Percentiles rank a stretch among this genome's conserved stretches.
These are phyloP conservation scores for Stramonita haemastoma DNA, from an alignment of 2,888 invertebrate species.

Conservation along the genomic window DNA sequence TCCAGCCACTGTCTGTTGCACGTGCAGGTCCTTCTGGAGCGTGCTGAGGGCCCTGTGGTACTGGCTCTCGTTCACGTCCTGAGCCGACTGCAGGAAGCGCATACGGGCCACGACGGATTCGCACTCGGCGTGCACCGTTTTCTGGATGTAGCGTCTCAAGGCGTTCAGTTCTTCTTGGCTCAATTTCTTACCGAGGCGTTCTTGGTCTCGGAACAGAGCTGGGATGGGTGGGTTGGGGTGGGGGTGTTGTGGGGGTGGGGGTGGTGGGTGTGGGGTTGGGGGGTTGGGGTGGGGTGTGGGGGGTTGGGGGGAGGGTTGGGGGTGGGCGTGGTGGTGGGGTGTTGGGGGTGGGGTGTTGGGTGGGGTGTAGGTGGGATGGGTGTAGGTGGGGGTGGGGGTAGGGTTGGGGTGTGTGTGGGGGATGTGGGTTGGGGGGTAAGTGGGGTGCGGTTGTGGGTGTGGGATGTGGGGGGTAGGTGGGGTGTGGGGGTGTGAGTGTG, in stretches of 20 bases:
- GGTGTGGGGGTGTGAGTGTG: background rate
- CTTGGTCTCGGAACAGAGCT: slow-evolving; percentile 46
- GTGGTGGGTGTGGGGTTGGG: too few species aligned
- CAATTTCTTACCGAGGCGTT: slow-evolving; percentile 39
- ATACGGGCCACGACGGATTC: slow-evolving; percentile 40
- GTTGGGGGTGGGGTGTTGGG: too few species aligned
- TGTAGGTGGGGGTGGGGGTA: too few species aligned
- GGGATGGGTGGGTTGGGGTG: background rate
- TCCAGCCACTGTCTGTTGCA: slow-evolving; percentile 35
- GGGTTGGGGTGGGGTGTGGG: too few species aligned
- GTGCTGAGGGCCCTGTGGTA: slow-evolving; percentile 39
- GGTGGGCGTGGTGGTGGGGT: too few species aligned
- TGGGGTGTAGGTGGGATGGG: too few species aligned
- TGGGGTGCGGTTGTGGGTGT: background rate
- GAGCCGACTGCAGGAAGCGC: slow-evolving; percentile 41
- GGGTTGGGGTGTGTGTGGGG: too few species aligned
- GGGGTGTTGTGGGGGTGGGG: background rate
- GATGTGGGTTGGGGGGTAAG: slow-evolving; percentile 34
- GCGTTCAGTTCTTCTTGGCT: slow-evolving; percentile 43
- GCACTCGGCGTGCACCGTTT: slow-evolving; percentile 38
- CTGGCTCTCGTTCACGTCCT: slow-evolving; percentile 41
- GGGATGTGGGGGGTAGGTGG: background rate
- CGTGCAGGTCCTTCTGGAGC: slow-evolving; percentile 39
- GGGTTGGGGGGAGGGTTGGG: too few species aligned
- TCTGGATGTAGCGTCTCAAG: slow-evolving; percentile 38